phyloP scores from a whole-genome alignment of 2,888 invertebrate species.

The Drosophila borealis region DNA sequence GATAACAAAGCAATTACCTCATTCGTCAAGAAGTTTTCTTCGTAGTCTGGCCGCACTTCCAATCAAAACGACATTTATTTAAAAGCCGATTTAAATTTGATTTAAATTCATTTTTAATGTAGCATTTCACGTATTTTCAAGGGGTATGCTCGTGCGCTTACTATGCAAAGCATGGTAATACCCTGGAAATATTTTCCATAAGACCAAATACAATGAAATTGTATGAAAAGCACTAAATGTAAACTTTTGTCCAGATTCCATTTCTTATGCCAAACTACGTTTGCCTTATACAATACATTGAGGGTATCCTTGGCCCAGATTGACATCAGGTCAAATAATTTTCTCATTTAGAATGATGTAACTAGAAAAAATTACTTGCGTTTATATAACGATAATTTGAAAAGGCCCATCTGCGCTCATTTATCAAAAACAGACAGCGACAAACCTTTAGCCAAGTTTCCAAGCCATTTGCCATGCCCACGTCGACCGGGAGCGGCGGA shows the following conservation, averaged over 20 bases:
- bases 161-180: neutral
- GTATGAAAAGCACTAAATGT: too few species aligned
- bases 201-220: too few species aligned
- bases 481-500: slow-evolving; percentile 23
- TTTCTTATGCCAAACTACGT: neutral
- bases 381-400: slow-evolving; percentile 32
- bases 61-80: slow-evolving; percentile 8
- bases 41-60: neutral
- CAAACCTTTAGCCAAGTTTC: slow-evolving; percentile 62
- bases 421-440: slow-evolving; percentile 67
- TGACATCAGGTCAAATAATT: slow-evolving; percentile 15
- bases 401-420: slow-evolving; percentile 49
- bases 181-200: neutral
- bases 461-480: slow-evolving; percentile 67
- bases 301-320: slow-evolving; percentile 2
- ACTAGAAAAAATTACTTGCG: slow-evolving; percentile 5
- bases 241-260: too few species aligned
- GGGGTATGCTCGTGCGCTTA: too few species aligned
- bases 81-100: neutral
- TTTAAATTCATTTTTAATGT: slow-evolving; percentile 8
- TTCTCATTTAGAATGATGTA: slow-evolving; percentile 20
- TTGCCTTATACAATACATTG: too few species aligned
- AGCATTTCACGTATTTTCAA: neutral
- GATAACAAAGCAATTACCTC: neutral
- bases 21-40: neutral